Evolutionary conservation across 2,113 vertebrate species (phyloP).

Genomic region (Lycocorax pyrrhopterus): DNA sequence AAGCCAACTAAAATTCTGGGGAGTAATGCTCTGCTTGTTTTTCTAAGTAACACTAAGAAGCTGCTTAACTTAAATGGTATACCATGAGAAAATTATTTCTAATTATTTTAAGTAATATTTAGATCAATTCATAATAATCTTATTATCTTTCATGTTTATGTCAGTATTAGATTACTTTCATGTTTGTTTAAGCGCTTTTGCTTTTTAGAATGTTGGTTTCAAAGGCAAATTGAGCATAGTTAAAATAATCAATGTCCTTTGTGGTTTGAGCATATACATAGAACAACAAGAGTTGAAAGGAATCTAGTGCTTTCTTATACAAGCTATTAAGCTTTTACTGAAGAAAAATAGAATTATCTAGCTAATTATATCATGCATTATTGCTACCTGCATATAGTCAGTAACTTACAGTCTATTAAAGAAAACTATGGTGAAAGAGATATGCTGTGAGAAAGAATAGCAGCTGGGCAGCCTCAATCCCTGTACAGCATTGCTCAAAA

Average conservation of each 20-base stretch:
- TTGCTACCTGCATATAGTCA: neutral
- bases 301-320: neutral
- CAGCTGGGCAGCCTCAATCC: neutral
- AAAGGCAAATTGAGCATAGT: constrained; percentile 83
- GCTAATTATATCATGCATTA: neutral
- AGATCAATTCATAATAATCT: constrained; percentile 94
- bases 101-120: constrained; percentile 92
- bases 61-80: constrained; percentile 60
- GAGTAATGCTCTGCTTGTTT: constrained; percentile 64
- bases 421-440: neutral
- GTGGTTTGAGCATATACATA: constrained; percentile 68
- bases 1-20: constrained; percentile 57
- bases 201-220: constrained; percentile 81
- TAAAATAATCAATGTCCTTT: constrained; percentile 78
- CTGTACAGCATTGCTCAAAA: neutral
- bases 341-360: neutral
- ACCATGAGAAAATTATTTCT: constrained; percentile 87
- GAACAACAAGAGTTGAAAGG: constrained; percentile 51
- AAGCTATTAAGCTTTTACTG: neutral
- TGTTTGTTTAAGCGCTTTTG: constrained; percentile 87
- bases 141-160: constrained; percentile 85
- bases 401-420: neutral
- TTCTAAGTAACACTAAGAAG: constrained; percentile 64
- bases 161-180: constrained; percentile 88
- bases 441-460: neutral